These are phyloP conservation scores for Ips nitidus DNA, from an alignment of 1,140 invertebrate species.

Conservation along the genomic window DNA sequence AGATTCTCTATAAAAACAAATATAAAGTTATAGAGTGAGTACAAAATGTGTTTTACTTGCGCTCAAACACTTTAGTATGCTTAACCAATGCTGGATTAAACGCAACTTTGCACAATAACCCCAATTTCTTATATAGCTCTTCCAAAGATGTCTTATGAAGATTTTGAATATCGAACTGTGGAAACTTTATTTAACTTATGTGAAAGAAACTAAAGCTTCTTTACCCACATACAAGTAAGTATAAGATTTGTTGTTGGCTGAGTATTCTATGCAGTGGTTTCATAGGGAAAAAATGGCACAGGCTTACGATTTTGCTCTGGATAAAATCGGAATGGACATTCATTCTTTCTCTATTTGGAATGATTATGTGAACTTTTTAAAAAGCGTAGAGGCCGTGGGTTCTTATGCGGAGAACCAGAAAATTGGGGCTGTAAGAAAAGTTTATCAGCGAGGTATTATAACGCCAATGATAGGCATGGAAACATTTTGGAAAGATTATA, in stretches of 20 bases:
- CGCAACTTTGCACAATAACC: not conserved
- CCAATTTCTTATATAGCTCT: conserved; percentile 68
- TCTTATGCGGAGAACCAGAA: conserved; percentile 99
- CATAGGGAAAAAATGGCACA: conserved; percentile 98
- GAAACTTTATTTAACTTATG: conserved; percentile 97
- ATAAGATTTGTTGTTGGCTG: conserved; percentile 12
- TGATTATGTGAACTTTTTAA: conserved; percentile 98
- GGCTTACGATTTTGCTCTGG: conserved; percentile 98
- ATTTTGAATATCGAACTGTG: conserved; percentile 98
- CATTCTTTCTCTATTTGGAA: conserved; percentile 96
- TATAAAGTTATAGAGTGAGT: not conserved
- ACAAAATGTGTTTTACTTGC: conserved; percentile 36
- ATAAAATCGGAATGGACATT: conserved; percentile 98
- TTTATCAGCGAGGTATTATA: conserved; percentile 92
- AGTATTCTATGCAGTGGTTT: not conserved
- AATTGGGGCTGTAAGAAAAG: conserved; percentile 95
- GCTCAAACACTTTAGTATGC: conserved; percentile 34
- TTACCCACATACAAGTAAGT: conserved; percentile 93
- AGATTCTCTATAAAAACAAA: not conserved
- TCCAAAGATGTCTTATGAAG: conserved; percentile 97
- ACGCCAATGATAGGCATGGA: conserved; percentile 99
- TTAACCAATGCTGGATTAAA: conserved; percentile 38
- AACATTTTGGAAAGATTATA: conserved; percentile 98
- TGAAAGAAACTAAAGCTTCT: conserved; percentile 95
- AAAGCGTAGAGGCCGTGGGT: conserved; percentile 94